A percentile compares a stretch with the other conserved stretches of the same genome.
Evolutionary conservation across 2,888 invertebrate species (phyloP).

Genomic region (Drosophila rellima): DNA sequence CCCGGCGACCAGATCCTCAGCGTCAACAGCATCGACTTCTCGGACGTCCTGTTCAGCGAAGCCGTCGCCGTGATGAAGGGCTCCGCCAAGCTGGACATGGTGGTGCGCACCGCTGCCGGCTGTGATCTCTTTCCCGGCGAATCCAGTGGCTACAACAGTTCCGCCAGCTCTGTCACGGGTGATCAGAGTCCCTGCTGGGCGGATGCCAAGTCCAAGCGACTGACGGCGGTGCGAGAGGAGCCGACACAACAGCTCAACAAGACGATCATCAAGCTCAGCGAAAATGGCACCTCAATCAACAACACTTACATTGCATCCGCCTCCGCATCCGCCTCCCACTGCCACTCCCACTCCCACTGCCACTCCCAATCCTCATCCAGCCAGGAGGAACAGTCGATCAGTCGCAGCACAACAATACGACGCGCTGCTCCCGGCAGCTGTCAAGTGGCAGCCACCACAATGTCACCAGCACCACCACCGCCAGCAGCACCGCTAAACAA

Average conservation of each 20-base stretch:
- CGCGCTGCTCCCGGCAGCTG: conserved; percentile 35
- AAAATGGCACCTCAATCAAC: conserved; percentile 90
- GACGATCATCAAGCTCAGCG: conserved; percentile 91
- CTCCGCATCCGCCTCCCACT: background rate
- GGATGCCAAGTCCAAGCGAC: conserved; percentile 87
- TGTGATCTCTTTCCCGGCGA: conserved; percentile 93
- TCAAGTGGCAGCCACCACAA: conserved; percentile 28
- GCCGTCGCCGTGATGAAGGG: conserved; percentile 93
- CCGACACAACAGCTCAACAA: conserved; percentile 87
- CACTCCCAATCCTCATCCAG: background rate
- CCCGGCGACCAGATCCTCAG: conserved; percentile 96
- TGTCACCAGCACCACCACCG: conserved; percentile 41
- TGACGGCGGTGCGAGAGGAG: conserved; percentile 92
- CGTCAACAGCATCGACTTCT: conserved; percentile 93
- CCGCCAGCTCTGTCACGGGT: conserved; percentile 92
- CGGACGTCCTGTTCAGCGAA: conserved; percentile 93
- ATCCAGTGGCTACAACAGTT: conserved; percentile 94
- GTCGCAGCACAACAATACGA: conserved; percentile 63
- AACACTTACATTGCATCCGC: conserved; percentile 86
- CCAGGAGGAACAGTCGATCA: conserved; percentile 35
- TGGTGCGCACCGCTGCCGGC: conserved; percentile 92
- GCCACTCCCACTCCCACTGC: background rate
- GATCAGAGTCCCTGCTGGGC: conserved; percentile 91
- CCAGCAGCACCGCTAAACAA: conserved; percentile 52
- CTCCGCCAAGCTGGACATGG: conserved; percentile 90